Evolutionary conservation across 2,113 vertebrate genomes (phyloP).

Genomic region (Thryonomys swinderianus): DNA sequence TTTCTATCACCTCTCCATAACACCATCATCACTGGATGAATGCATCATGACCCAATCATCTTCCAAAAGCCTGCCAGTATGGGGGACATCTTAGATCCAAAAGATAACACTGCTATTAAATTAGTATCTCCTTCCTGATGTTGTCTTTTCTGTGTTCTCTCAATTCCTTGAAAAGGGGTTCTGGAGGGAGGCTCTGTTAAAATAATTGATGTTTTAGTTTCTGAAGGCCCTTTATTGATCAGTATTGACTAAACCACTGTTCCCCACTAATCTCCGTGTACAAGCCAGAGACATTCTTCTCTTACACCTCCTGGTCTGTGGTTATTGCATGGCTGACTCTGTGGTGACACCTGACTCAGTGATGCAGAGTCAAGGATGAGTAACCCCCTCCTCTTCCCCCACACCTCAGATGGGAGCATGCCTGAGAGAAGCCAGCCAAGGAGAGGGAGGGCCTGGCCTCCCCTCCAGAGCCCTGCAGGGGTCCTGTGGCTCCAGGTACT

Average conservation of each 20-base stretch:
- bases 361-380: not conserved
- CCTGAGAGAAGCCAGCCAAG: not conserved
- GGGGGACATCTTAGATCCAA: not conserved
- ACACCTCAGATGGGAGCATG: not conserved
- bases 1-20: not conserved
- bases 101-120: not conserved
- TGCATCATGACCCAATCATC: not conserved
- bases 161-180: not conserved
- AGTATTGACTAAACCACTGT: constrained; percentile 38
- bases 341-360: not conserved
- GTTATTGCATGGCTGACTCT: not conserved
- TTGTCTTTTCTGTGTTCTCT: constrained; percentile 34
- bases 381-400: not conserved
- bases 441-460: not conserved
- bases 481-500: not conserved
- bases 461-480: not conserved
- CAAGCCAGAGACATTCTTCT: not conserved
- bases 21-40: not conserved
- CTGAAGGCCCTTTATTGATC: not conserved
- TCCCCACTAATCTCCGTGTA: not conserved
- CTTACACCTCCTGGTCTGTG: not conserved
- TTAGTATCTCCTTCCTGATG: not conserved
- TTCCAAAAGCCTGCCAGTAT: not conserved
- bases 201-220: constrained; percentile 48
- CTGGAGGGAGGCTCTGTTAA: not conserved